Percentiles rank a stretch among this genome's conserved stretches.
These are phyloP conservation scores for Osmerus eperlanus DNA, from an alignment of 2,113 vertebrate genomes.

Conservation along the genomic window DNA sequence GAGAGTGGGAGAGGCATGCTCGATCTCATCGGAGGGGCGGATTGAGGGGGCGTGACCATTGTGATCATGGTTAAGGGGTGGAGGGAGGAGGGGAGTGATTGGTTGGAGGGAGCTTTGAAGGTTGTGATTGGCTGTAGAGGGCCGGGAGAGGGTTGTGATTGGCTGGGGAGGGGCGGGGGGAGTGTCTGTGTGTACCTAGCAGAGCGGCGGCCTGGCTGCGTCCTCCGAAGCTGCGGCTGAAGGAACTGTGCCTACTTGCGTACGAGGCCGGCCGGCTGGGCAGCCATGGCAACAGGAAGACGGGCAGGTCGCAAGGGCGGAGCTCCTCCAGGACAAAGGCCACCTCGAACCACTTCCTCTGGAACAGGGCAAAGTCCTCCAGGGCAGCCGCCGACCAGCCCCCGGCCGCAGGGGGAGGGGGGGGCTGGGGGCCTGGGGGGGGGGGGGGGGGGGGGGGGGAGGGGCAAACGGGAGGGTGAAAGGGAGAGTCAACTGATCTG, in stretches of 20 bases:
- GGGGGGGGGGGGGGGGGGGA: neutral
- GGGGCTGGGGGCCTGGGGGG: constrained; percentile 42
- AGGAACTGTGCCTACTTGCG: constrained; percentile 98
- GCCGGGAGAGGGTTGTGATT: constrained; percentile 6
- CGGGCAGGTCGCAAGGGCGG: constrained; percentile 86
- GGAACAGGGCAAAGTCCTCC: constrained; percentile 92
- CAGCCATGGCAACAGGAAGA: constrained; percentile 92
- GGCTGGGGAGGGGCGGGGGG: neutral
- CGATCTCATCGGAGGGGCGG: neutral
- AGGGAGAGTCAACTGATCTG: neutral
- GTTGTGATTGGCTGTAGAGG: neutral
- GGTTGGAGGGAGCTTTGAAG: constrained; percentile 1
- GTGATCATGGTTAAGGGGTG: neutral
- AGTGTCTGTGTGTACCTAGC: constrained; percentile 81
- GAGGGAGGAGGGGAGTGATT: neutral
- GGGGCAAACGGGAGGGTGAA: neutral
- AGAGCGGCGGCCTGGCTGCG: constrained; percentile 97
- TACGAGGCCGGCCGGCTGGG: constrained; percentile 96
- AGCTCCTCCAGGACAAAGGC: constrained; percentile 91
- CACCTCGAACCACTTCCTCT: constrained; percentile 98
- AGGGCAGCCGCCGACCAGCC: constrained; percentile 81
- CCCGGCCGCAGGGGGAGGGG: constrained; percentile 41
- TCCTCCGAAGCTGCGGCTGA: constrained; percentile 99
- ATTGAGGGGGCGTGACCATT: neutral
- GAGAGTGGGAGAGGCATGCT: constrained; percentile 5